Base-by-base conservation (phyloP, 2,888 invertebrate genomes). In the Micoletzkya japonica region DNA sequence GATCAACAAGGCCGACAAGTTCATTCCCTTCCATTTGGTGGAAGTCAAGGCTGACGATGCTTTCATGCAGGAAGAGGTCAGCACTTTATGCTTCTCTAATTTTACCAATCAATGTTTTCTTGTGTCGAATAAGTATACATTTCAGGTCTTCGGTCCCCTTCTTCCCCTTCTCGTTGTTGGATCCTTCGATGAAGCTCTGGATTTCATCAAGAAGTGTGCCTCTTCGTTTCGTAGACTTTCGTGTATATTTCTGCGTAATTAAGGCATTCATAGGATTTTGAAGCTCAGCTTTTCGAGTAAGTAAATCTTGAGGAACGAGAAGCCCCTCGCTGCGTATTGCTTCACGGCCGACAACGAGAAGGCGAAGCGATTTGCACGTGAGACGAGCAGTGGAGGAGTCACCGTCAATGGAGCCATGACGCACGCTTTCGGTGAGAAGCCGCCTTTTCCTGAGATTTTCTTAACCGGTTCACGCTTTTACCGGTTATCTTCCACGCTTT, bases 131-230 rank as follows among this genome's bases (percentile, higher is more conserved):
- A 17, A 1, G 6, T 3, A 44, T 59, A 17, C 2, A 14, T 50
- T 26, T 1, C 17, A 74, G 89, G 94, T 97, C 81, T 98, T 97
- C 87, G 97, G 97, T 0, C 97, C 97, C 2, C 90, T 98, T 81
- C 89, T 97, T 77, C 96, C 97, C 0, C 91, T 98, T 74, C 87
- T 94, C 4, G 91, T 90, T 69, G 90, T 95, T 2, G 90, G 91
- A 70, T 91, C 91, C 86, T 91, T 92, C n/a, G 91, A 91, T 74
- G 94, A 95, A 86, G 96, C 95, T 0, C 56, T 67, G 17, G 44
- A 67, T 28, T 67, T 39, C 67, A 37, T 67, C 57, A 67, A 67
- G 67, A 54, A 32, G 67, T 67, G 7, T 17, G 52, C 39, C 36
- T 7, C 24, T 44, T 10, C 20, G 44, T 44, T 44, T 44, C 10